Conservation (phyloP, 2,113 vertebrate genomes). For the Callochromis pleurospilus region DNA sequence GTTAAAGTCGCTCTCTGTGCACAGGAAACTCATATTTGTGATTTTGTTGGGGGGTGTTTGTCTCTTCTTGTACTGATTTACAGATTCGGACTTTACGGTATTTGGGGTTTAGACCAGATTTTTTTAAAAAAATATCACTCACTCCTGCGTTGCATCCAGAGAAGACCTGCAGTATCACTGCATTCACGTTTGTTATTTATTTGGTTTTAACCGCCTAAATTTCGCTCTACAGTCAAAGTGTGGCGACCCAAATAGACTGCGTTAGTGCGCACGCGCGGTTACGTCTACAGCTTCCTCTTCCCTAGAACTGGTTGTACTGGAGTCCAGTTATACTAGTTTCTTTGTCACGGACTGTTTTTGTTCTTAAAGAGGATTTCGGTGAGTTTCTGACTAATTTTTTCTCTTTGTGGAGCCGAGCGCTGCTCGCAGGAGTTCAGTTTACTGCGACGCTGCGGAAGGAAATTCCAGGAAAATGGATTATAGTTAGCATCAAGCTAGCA, state of each 20-base stretch:
- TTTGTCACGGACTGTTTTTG: conserved; percentile 45
- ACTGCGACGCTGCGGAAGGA: neutral
- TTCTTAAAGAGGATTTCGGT: conserved; percentile 46
- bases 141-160: rapidly evolving
- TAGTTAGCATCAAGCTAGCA: neutral
- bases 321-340: conserved; percentile 9
- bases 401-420: rapidly evolving
- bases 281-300: neutral
- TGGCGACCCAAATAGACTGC: neutral
- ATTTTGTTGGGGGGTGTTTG: neutral
- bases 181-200: neutral
- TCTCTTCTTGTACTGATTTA: neutral
- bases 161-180: rapidly evolving
- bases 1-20: neutral
- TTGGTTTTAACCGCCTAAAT: neutral
- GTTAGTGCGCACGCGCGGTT: conserved; percentile 21
- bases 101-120: neutral
- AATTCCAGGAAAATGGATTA: neutral
- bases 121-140: neutral
- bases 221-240: neutral
- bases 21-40: neutral
- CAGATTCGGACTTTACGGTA: neutral
- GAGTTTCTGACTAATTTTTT: neutral
- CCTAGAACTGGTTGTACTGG: neutral
- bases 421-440: neutral